Evolutionary conservation across 2,113 vertebrate genomes (phyloP), one percentile per base, ranked within the genome.

Genomic region (Aythya baeri): DNA sequence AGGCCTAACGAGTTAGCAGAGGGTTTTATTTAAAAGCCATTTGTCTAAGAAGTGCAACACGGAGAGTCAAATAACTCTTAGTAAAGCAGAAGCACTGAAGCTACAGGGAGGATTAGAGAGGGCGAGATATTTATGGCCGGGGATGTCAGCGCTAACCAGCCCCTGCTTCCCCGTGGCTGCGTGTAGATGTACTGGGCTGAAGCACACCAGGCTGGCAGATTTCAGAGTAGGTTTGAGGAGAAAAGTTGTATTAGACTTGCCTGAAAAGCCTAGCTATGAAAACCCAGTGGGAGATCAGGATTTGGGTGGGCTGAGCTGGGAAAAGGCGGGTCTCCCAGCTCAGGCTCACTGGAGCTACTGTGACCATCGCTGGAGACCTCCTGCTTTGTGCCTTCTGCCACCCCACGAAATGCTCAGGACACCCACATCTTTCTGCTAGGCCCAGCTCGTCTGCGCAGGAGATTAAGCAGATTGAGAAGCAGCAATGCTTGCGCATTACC

Each of bases 61-160:
- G 80, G 82, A 72, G 91, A 94, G 46, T 87, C 88, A 96, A 96
- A 97, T 95, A 95, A 94, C 86, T 96, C 94, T 91, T 75, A 26
- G 57, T 91, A 32, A 96, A 97, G 86, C 54, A 94, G 86, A 50
- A 55, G 74, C 21, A 67, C 79, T 78, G 66, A 50, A 93, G 66
- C 34, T 75, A 82, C 73, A 21, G 3, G 65, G 65, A 92, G 83
- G 88, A 86, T 76, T 68, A 83, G 81, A 83, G 62, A 6, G 14
- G 83, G 50, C 31, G 83, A 65, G 57, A 26, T 89, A 88, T 88
- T 82, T 89, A 92, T 6, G 5, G 83, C 54, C 0, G 1, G 65
- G 62, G 65, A 82, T 29, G 46, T 71, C 83, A 72, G 58, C 4
- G 6, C 67, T 65, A 81, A 66, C 63, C 3, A 2, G 67, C 25